Base-by-base conservation (phyloP, 2,888 invertebrate genomes). In the Eupeodes latifasciatus region DNA sequence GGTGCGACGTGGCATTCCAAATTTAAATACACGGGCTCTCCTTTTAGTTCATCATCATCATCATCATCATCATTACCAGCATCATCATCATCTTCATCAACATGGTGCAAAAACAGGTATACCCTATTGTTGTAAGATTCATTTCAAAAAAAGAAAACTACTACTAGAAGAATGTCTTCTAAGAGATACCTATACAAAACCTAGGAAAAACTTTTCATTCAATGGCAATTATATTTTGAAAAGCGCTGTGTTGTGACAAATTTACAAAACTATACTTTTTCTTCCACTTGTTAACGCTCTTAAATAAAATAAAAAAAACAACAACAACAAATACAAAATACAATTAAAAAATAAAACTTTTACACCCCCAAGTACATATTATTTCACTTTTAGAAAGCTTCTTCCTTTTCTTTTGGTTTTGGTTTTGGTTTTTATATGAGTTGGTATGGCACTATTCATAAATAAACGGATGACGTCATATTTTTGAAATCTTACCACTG, bases 381-480 rank as follows among this genome's bases (percentile, higher is more conserved):
- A 71, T 47, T 81, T 81, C 57, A 27, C 49, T 40, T 74, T 47
- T 67, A 69, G 53, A 83, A 62, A 76, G 71, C 67, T 75, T 34
- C 57, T 84, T 75, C 69, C 62, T 69, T 27, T 55, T 55, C 12
- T 44, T 40, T 67, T 51, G 19, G 3, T 83, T 51, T 67, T 51
- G 19, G 3, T 83, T 51, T 83, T 77, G 59, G 47, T 53, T 77
- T 81, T 77, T 81, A 67, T 77, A 72, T 66, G 71, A 81, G 72
- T 27, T 27, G 27, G 27, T 72, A 77, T 64, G 77, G 77, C 76
- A 76, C 59, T 81, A 62, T 81, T 81, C 81, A 78, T 78, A 85
- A 85, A 81, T 81, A 85, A 74, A 78, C 64, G 47, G 47, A 78
- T 85, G 85, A 85, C 85, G 81, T 85, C 85, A 81, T 74, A 59